These are phyloP conservation scores for Nasua narica DNA, from an alignment of 2,797 vertebrate species.

Conservation along the genomic window DNA sequence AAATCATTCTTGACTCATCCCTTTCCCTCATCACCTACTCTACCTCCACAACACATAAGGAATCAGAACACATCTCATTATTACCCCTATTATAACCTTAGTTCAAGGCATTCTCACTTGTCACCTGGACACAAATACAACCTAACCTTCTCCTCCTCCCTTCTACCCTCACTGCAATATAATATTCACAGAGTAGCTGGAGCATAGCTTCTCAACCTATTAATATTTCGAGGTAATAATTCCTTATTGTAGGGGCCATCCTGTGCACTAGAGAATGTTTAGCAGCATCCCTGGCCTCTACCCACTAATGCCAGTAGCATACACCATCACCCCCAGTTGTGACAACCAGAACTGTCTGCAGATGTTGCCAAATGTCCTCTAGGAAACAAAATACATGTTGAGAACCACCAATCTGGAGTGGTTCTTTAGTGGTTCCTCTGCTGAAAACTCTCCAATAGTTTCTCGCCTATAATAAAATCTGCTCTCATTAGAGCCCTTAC, in stretches of 20 bases:
- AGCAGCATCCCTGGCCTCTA: neutral
- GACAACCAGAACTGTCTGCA: neutral
- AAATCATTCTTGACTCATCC: neutral
- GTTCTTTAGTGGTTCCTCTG: neutral
- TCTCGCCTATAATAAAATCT: slow-evolving; percentile 9
- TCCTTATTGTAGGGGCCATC: neutral
- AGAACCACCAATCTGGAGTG: neutral
- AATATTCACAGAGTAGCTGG: neutral
- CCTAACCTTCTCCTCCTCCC: neutral
- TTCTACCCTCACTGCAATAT: neutral
- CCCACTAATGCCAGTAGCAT: neutral
- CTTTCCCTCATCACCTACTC: neutral
- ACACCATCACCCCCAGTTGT: neutral
- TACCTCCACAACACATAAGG: slow-evolving; percentile 17
- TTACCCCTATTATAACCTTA: neutral
- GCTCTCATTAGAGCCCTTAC: neutral
- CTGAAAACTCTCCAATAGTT: neutral
- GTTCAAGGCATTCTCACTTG: neutral
- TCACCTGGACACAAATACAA: neutral
- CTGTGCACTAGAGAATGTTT: neutral
- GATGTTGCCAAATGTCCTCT: neutral
- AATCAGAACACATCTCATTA: neutral
- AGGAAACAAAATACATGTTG: neutral
- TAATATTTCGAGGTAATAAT: neutral
- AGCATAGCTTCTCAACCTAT: neutral